Percentiles rank a stretch among this genome's conserved stretches.
Conservation (phyloP, 2,888 invertebrate species). For the Scrobipalpa atriplicella region DNA sequence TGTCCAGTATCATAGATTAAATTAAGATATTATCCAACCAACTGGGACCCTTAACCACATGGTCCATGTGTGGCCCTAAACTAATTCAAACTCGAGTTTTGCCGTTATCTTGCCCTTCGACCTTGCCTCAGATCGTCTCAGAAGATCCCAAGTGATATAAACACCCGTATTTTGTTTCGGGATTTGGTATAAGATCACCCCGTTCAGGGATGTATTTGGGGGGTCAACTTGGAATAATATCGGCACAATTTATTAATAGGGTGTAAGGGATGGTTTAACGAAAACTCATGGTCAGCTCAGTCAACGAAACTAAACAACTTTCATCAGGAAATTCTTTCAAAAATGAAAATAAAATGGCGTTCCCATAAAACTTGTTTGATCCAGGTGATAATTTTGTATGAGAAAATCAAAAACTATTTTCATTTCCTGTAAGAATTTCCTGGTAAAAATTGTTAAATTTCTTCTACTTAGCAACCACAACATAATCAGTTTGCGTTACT, state of each 20-base stretch:
- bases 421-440: too few species aligned
- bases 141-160: slow-evolving; percentile 60
- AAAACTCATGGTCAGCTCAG: too few species aligned
- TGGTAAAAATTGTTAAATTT: too few species aligned
- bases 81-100: slow-evolving; percentile 50
- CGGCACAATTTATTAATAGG: neutral
- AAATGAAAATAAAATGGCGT: too few species aligned
- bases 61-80: slow-evolving; percentile 41
- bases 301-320: too few species aligned
- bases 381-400: too few species aligned
- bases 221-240: neutral
- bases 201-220: slow-evolving; percentile 17
- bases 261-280: too few species aligned
- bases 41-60: neutral
- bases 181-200: slow-evolving; percentile 57
- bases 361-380: too few species aligned
- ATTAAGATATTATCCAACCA: neutral
- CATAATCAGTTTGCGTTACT: too few species aligned
- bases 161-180: slow-evolving; percentile 56
- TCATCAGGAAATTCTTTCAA: too few species aligned
- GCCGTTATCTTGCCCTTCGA: slow-evolving; percentile 50
- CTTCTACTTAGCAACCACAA: too few species aligned
- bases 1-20: neutral
- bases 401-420: too few species aligned
- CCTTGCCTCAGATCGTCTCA: slow-evolving; percentile 51